phyloP scores from a whole-genome alignment of 1,140 invertebrate species.

The Drosophila serrata region DNA sequence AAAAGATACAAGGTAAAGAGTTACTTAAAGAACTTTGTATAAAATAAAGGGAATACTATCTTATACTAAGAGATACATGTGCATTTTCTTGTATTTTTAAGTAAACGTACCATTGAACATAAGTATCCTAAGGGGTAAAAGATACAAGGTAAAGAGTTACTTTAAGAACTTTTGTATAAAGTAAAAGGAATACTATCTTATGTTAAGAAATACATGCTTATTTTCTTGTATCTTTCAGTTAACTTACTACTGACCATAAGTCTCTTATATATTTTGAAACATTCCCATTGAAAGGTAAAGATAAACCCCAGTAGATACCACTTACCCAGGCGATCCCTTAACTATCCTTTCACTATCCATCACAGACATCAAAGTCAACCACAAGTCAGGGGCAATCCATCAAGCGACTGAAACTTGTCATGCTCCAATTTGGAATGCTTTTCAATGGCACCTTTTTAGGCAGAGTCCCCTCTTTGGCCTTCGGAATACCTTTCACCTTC shows the following conservation, averaged over 20 bases:
- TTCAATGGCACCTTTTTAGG: constrained; percentile 71
- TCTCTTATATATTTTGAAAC: not conserved
- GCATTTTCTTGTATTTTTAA: too few species aligned
- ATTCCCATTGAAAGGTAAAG: not conserved
- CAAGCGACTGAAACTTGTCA: constrained; percentile 61
- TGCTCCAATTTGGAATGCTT: constrained; percentile 80
- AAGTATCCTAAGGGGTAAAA: too few species aligned
- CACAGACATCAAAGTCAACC: constrained; percentile 52
- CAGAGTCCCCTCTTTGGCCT: not conserved
- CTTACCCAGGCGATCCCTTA: constrained; percentile 30
- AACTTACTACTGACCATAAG: not conserved
- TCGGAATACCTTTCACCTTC: constrained; percentile 50
- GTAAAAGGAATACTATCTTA: too few species aligned
- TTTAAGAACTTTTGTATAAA: too few species aligned
- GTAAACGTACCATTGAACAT: too few species aligned
- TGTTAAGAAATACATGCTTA: too few species aligned
- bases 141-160: too few species aligned
- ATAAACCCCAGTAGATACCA: constrained; percentile 8
- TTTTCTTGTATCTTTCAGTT: not conserved
- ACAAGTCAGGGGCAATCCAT: constrained; percentile 66
- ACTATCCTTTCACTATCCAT: constrained; percentile 55
- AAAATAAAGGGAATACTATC: too few species aligned
- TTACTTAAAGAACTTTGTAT: not conserved
- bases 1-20: not conserved
- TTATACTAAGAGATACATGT: too few species aligned